phyloP scores from a whole-genome alignment of 2,797 vertebrate genomes.

The Anguilla anguilla region DNA sequence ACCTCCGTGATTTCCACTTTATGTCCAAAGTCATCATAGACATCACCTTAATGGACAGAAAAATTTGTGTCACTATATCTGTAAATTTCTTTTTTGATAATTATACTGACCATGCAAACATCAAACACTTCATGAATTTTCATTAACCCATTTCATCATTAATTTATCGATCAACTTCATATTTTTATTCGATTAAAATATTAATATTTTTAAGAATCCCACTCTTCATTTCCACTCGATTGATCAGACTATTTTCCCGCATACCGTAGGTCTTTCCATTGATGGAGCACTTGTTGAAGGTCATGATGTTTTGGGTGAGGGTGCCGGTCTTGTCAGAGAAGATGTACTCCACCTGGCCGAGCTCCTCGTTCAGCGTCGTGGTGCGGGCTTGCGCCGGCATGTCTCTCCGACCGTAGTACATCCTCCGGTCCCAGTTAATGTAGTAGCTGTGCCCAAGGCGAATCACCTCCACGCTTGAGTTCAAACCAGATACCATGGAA shows the following conservation, averaged over 20 bases:
- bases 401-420: constrained; percentile 65
- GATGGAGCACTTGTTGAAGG: constrained; percentile 75
- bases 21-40: constrained; percentile 70
- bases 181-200: background rate
- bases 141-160: background rate
- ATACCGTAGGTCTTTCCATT: constrained; percentile 70
- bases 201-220: background rate
- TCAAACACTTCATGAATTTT: background rate
- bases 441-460: constrained; percentile 76
- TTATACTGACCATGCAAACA: background rate
- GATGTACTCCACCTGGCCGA: constrained; percentile 74
- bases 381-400: constrained; percentile 69
- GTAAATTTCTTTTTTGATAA: constrained; percentile 4
- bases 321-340: constrained; percentile 78
- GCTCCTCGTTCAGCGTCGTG: constrained; percentile 73
- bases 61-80: background rate
- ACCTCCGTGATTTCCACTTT: constrained; percentile 79
- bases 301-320: constrained; percentile 75
- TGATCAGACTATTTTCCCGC: background rate
- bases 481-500: background rate
- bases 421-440: constrained; percentile 75
- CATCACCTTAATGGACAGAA: constrained; percentile 67
- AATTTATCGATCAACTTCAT: background rate
- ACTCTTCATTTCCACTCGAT: background rate
- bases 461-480: constrained; percentile 63